These are phyloP conservation scores for Achroia grisella DNA, from an alignment of 1,140 invertebrate genomes.

Conservation along the genomic window DNA sequence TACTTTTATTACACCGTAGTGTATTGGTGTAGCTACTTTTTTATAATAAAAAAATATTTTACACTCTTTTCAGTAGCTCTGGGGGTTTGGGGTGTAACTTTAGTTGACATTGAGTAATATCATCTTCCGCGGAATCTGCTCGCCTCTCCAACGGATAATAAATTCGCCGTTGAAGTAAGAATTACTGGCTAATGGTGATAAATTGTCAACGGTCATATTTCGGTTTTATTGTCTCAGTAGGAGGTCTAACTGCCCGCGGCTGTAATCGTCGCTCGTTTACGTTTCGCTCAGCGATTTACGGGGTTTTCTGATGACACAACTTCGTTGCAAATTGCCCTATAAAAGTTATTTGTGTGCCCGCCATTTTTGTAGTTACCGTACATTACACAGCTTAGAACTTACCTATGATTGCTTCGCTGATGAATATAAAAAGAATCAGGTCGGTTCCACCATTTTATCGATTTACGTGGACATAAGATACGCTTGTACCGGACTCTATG, in stretches of 20 bases:
- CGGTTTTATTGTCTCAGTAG: conserved; percentile 39
- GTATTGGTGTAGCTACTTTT: conserved; percentile 1
- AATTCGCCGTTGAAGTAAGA: conserved; percentile 29
- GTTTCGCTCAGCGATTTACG: conserved; percentile 45
- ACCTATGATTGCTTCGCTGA: not conserved
- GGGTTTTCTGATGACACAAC: conserved; percentile 51
- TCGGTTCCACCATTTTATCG: too few relatives aligned
- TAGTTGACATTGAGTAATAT: conserved; percentile 32
- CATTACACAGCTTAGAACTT: not conserved
- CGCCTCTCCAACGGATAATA: conserved; percentile 29
- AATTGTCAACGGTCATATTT: conserved; percentile 36
- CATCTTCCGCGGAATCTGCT: conserved; percentile 21
- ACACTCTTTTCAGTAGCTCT: not conserved
- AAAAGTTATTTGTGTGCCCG: conserved; percentile 56
- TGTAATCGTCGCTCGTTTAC: conserved; percentile 39
- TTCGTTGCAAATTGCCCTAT: conserved; percentile 50
- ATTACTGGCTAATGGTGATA: conserved; percentile 36
- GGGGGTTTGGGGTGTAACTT: conserved; percentile 10
- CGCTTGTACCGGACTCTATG: too few relatives aligned
- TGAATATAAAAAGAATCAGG: too few relatives aligned
- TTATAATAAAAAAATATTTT: conserved; percentile 13
- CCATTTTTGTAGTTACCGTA: conserved; percentile 23
- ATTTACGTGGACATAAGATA: too few relatives aligned
- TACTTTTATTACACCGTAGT: too few relatives aligned
- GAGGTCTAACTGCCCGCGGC: conserved; percentile 18